Evolutionary conservation across 2,797 vertebrate species (phyloP), one percentile per base, ranked within the genome.

Genomic region (Parotocinclus haroldoi): DNA sequence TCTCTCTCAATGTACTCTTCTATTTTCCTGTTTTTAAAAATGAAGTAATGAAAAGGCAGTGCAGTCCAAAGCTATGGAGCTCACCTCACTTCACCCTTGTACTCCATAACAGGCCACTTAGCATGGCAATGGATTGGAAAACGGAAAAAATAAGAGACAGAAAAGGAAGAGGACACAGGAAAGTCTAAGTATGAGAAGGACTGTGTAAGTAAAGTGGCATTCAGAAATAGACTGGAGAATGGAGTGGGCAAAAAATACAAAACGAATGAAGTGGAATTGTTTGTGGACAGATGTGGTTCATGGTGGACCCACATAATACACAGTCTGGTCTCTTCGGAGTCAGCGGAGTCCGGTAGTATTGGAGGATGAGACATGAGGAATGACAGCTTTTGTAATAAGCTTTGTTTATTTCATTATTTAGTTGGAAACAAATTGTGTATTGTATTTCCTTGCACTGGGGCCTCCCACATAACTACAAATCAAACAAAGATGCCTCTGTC

Each of bases 401-500:
- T 85, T 83, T 87, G 88, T 91, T 91, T 91, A 89, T 89, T 90
- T 87, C 87, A 59, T 85, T 88, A 85, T 89, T 75, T 83, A 83
- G 74, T 82, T 82, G 81, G 87, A 90, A 89, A 90, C 87, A 90
- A 91, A 89, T n/a, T 83, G 89, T 83, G 83, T 85, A 88, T 76
- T 76, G 92, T n/a, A n/a, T n/a, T 86, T 89, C 84, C 72, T 61
- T 58, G 78, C 71, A 39, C 69, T 79, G 45, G 80, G 91, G 89
- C 92, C 92, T 91, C 92, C 92, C 92, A 92, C 91, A 88, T 90
- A 89, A 91, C 82, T 64, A 80, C 78, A 75, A 79, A 77, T 82
- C 79, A 85, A 87, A 94, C 93, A 95, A 94, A 92, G 88, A 89
- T 80, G 75, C 71, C 80, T 87, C 83, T 80, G 85, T 88, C 80